Conservation (phyloP, 2,113 vertebrate genomes). For the Symphodus melops region DNA sequence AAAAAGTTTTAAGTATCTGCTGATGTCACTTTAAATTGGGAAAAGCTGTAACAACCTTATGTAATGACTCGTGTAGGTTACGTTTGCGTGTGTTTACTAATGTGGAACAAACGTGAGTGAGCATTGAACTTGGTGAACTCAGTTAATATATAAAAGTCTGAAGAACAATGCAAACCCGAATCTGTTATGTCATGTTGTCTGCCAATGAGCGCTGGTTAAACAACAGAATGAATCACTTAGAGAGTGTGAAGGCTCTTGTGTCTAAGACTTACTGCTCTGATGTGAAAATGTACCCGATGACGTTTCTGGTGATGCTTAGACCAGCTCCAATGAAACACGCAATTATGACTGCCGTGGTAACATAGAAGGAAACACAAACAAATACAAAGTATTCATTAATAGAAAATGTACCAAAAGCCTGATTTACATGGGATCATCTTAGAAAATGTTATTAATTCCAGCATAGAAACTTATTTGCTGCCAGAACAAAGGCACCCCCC, state of each 20-base stretch:
- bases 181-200: background rate
- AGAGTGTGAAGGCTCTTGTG: background rate
- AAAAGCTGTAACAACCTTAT: no score
- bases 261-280: conserved; percentile 84
- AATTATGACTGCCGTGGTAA: conserved; percentile 77
- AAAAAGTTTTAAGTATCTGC: no score
- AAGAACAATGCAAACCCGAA: background rate
- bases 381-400: background rate
- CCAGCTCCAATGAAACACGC: conserved; percentile 75
- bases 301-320: conserved; percentile 74
- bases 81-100: no score
- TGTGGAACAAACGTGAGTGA: background rate
- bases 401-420: background rate
- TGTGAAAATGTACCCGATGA: conserved; percentile 90
- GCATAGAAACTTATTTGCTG: no score
- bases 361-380: conserved; percentile 10
- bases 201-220: background rate
- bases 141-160: conserved; percentile 5
- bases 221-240: background rate
- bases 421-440: no score
- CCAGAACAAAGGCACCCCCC: no score
- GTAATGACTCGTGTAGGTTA: no score
- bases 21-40: no score
- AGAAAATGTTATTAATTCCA: no score
- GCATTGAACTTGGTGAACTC: conserved; percentile 2